Conservation (phyloP, 1,140 invertebrate species). For the Ectropis grisescens region DNA sequence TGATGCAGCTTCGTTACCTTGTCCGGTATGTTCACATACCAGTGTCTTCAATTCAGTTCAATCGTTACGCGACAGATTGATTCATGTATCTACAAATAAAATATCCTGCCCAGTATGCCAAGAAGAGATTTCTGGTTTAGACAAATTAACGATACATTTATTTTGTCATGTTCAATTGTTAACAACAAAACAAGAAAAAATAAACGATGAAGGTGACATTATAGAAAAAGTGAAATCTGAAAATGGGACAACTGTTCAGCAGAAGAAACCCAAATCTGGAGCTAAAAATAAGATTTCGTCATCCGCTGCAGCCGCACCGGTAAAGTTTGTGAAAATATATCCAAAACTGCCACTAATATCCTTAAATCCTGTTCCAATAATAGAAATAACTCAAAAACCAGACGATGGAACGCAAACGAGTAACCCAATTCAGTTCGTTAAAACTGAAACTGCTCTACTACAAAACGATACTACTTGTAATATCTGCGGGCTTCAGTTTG, state of each 20-base stretch:
- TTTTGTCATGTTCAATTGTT: conserved; percentile 74
- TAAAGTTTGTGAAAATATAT: conserved; percentile 61
- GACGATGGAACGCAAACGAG: no score
- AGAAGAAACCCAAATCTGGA: conserved; percentile 30
- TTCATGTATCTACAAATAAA: conserved; percentile 80
- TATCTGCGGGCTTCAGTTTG: conserved; percentile 80
- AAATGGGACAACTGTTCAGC: conserved; percentile 17
- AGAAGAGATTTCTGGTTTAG: conserved; percentile 80
- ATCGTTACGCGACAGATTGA: conserved; percentile 77
- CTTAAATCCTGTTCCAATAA: conserved; percentile 47
- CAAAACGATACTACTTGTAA: conserved; percentile 70
- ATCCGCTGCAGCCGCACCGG: conserved; percentile 26
- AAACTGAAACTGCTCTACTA: conserved; percentile 37
- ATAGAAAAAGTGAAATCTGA: conserved; percentile 16
- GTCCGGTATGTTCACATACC: conserved; percentile 81
- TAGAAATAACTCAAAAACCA: conserved; percentile 40
- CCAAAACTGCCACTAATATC: conserved; percentile 53
- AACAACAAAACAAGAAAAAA: conserved; percentile 14
- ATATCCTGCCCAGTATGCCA: conserved; percentile 82
- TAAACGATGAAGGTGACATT: conserved; percentile 10
- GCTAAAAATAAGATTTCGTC: conserved; percentile 50
- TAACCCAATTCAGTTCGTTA: conserved; percentile 25
- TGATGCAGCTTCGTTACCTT: conserved; percentile 75
- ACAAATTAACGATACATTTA: conserved; percentile 88
- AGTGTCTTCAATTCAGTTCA: conserved; percentile 78